These are phyloP conservation scores for Carabus problematicus DNA, from an alignment of 2,888 invertebrate genomes.

Conservation along the genomic window DNA sequence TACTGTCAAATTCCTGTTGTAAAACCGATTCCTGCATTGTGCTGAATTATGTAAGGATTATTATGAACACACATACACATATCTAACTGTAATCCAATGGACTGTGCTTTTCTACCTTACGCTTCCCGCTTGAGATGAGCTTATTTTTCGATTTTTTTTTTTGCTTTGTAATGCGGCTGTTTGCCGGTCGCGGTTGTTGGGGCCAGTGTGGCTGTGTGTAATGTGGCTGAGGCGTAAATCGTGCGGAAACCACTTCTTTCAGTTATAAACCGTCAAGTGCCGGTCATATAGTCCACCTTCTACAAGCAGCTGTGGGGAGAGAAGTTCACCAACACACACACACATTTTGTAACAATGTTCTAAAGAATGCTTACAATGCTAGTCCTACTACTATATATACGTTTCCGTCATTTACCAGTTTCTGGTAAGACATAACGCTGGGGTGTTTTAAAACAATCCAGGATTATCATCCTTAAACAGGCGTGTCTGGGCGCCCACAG, in stretches of 20 bases:
- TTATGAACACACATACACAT: too few species aligned
- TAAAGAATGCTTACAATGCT: not conserved
- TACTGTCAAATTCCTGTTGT: too few species aligned
- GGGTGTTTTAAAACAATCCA: conserved; percentile 31
- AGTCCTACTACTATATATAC: not conserved
- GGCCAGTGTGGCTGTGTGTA: conserved; percentile 26
- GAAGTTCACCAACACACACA: not conserved
- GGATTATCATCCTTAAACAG: conserved; percentile 42
- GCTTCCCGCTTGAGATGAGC: conserved; percentile 22
- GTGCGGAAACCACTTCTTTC: conserved; percentile 43
- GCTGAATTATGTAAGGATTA: too few species aligned
- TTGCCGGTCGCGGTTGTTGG: conserved; percentile 13
- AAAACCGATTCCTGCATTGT: too few species aligned
- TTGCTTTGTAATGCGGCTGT: conserved; percentile 8
- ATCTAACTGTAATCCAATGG: too few species aligned
- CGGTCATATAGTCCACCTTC: conserved; percentile 33
- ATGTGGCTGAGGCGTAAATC: conserved; percentile 32
- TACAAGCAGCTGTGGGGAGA: not conserved
- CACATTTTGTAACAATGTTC: not conserved
- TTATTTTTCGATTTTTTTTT: conserved; percentile 8
- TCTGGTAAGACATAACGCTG: conserved; percentile 3
- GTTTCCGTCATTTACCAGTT: not conserved
- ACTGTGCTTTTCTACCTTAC: conserved; percentile 47
- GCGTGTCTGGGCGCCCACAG: conserved; percentile 36
- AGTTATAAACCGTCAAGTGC: conserved; percentile 43